phyloP scores from a whole-genome alignment of 2,797 vertebrate species.

The Silurus lanzhouensis region DNA sequence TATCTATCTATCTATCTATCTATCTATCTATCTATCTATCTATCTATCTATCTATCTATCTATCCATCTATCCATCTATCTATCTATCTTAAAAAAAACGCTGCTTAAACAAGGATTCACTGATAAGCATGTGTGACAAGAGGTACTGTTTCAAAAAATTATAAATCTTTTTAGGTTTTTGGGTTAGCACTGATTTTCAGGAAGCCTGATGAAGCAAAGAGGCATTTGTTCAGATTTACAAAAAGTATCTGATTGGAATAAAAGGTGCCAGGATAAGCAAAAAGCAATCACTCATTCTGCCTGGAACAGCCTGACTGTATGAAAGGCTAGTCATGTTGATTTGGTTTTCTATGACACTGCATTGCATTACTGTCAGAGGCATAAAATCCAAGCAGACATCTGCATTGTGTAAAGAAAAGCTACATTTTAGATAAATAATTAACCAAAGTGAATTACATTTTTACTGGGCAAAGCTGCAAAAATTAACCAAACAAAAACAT shows the following conservation, averaged over 20 bases:
- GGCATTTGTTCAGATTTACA: constrained; percentile 52
- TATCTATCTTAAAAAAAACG: too few relatives aligned
- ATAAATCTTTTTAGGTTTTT: constrained; percentile 22
- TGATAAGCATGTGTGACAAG: constrained; percentile 40
- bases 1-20: too few relatives aligned
- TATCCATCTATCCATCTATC: too few relatives aligned
- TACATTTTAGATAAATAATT: constrained; percentile 30
- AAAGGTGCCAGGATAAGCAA: constrained; percentile 44
- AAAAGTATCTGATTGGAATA: constrained; percentile 52
- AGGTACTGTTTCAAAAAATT: constrained; percentile 58
- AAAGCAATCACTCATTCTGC: constrained; percentile 46
- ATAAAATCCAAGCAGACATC: constrained; percentile 60
- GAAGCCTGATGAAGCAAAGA: constrained; percentile 23
- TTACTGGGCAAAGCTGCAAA: neutral
- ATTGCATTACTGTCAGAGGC: constrained; percentile 54
- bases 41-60: too few relatives aligned
- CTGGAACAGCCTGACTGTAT: constrained; percentile 48
- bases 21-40: too few relatives aligned
- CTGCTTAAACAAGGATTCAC: constrained; percentile 49
- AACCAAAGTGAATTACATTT: constrained; percentile 5
- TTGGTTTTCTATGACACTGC: constrained; percentile 58
- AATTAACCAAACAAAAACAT: neutral
- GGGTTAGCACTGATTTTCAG: constrained; percentile 36
- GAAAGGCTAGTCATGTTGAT: constrained; percentile 49
- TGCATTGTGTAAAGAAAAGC: constrained; percentile 21